These are phyloP conservation scores for Procavia capensis DNA, from an alignment of 2,113 vertebrate genomes.

Conservation along the genomic window DNA sequence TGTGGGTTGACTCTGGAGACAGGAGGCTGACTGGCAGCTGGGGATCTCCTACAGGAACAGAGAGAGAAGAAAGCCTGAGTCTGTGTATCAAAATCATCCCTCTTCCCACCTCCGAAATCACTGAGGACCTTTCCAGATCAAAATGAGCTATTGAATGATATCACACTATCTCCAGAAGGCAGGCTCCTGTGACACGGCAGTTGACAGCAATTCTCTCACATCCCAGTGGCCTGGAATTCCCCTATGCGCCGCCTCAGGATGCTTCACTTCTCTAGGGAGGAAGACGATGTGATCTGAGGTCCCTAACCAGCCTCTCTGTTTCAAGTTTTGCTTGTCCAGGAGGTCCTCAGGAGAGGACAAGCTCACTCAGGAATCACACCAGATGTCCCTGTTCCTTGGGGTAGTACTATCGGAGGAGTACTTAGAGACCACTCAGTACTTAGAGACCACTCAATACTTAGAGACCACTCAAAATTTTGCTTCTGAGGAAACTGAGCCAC, in stretches of 20 bases:
- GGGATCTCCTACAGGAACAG: constrained; percentile 92
- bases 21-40: constrained; percentile 91
- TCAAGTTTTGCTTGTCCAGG: not conserved
- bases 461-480: not conserved
- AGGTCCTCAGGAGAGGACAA: not conserved
- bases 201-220: constrained; percentile 53
- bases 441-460: not conserved
- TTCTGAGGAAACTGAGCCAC: not conserved
- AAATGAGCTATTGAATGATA: constrained; percentile 36
- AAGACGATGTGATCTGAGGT: constrained; percentile 64
- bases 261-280: constrained; percentile 57
- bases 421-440: not conserved
- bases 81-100: not conserved
- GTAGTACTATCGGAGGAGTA: not conserved
- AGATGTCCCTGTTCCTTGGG: not conserved
- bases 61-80: constrained; percentile 51
- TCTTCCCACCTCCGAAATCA: too few species aligned
- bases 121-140: constrained; percentile 49
- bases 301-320: not conserved
- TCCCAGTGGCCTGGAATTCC: constrained; percentile 76
- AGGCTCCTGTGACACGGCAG: not conserved
- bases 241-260: constrained; percentile 53
- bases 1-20: constrained; percentile 93
- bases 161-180: constrained; percentile 52
- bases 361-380: not conserved